A percentile compares a stretch with the other conserved stretches of the same genome.
Conservation (phyloP, 2,113 vertebrate genomes). For the Phoxinus phoxinus region DNA sequence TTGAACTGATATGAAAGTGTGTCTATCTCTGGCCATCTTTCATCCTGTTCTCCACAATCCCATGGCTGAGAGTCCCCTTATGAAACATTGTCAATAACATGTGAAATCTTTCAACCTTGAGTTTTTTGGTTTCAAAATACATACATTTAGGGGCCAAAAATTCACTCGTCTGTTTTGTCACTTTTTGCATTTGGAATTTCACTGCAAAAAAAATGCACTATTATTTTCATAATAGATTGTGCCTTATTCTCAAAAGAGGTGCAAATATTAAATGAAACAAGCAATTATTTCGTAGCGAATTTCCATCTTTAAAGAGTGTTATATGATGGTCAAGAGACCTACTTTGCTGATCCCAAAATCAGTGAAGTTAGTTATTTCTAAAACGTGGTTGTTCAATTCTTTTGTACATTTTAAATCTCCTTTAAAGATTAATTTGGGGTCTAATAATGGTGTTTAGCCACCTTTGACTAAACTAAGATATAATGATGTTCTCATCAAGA, state of each 20-base stretch:
- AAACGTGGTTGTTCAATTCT: background rate
- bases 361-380: background rate
- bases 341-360: background rate
- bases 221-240: background rate
- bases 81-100: slow-evolving; percentile 18
- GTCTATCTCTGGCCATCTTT: slow-evolving; percentile 41
- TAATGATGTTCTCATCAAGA: slow-evolving; percentile 1
- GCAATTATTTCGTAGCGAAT: background rate
- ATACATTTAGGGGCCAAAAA: background rate
- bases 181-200: background rate
- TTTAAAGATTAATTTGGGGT: background rate
- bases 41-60: slow-evolving; percentile 33
- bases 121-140: background rate
- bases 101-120: slow-evolving; percentile 9
- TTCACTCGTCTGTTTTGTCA: background rate
- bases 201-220: background rate
- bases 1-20: slow-evolving; percentile 46
- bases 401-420: background rate
- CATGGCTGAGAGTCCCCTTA: slow-evolving; percentile 13
- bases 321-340: background rate
- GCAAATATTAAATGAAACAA: background rate
- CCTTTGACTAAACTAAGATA: background rate
- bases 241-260: background rate
- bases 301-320: background rate
- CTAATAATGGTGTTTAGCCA: background rate